These are phyloP conservation scores for Trichoplusia ni DNA, from an alignment of 1,140 invertebrate species.

Conservation along the genomic window DNA sequence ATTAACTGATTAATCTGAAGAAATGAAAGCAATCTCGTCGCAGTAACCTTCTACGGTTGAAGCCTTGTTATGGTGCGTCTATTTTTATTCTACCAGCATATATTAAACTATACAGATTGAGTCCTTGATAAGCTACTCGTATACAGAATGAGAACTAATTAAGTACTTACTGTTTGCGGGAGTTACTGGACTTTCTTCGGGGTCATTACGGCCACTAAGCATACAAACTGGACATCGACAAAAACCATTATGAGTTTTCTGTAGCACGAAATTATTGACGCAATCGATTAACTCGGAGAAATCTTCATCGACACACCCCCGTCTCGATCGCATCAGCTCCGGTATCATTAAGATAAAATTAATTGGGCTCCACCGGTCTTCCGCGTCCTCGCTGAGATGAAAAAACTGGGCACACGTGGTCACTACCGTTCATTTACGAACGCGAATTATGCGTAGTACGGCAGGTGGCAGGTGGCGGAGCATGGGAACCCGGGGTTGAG, in stretches of 20 bases:
- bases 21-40: neutral
- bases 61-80: neutral
- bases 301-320: slow-evolving; percentile 54
- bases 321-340: slow-evolving; percentile 39
- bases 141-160: too few relatives aligned
- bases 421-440: slow-evolving; percentile 81
- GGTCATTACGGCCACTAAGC: neutral
- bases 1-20: slow-evolving; percentile 18
- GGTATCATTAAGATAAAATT: slow-evolving; percentile 76
- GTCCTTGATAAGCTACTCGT: neutral
- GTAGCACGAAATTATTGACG: slow-evolving; percentile 49
- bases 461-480: slow-evolving; percentile 74
- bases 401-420: slow-evolving; percentile 77
- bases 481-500: slow-evolving; percentile 76
- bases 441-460: slow-evolving; percentile 80
- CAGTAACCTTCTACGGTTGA: neutral
- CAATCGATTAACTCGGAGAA: slow-evolving; percentile 65
- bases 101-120: neutral
- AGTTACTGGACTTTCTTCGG: too few relatives aligned
- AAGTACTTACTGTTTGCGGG: neutral
- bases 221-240: slow-evolving; percentile 3
- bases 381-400: slow-evolving; percentile 67
- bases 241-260: slow-evolving; percentile 50
- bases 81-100: too few relatives aligned
- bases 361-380: slow-evolving; percentile 75